A percentile compares a stretch with the other conserved stretches of the same genome.
Conservation (phyloP, 2,888 invertebrate genomes). For the Clepsis dumicolana region DNA sequence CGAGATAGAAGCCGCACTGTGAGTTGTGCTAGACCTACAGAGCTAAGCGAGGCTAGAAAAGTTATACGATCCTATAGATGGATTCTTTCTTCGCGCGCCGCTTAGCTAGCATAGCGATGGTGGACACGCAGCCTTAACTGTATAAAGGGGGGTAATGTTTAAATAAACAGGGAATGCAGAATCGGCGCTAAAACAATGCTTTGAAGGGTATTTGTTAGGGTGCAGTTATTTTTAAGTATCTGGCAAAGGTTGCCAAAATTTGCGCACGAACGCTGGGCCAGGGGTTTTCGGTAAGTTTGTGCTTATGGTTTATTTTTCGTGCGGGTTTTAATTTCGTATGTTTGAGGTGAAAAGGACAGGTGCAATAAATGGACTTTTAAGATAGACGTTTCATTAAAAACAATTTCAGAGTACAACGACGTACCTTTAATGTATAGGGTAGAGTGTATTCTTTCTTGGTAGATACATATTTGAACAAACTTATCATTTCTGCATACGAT, state of each 20-base stretch:
- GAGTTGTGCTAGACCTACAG: too few species aligned
- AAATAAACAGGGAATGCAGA: slow-evolving; percentile 49
- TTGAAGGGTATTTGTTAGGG: slow-evolving; percentile 72
- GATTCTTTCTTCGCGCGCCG: too few species aligned
- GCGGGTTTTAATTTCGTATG: slow-evolving; percentile 18
- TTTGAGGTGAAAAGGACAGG: background rate
- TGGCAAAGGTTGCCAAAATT: slow-evolving; percentile 71
- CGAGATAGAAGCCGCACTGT: too few species aligned
- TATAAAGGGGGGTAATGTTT: slow-evolving; percentile 31
- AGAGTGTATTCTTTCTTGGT: too few species aligned
- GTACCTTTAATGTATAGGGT: too few species aligned
- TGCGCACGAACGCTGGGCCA: slow-evolving; percentile 46
- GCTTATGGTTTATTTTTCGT: slow-evolving; percentile 21
- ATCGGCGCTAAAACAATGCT: slow-evolving; percentile 76
- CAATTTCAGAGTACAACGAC: too few species aligned
- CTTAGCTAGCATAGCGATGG: too few species aligned
- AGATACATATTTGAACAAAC: too few species aligned
- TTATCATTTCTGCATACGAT: too few species aligned
- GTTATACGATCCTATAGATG: too few species aligned
- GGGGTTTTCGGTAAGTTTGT: slow-evolving; percentile 31
- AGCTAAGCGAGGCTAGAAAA: too few species aligned
- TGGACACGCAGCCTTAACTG: background rate
- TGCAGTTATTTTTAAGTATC: slow-evolving; percentile 87
- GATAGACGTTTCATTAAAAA: background rate
- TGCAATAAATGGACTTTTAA: background rate